phyloP scores from a whole-genome alignment of 2,888 invertebrate species.

The Sarcophaga carnaria region DNA sequence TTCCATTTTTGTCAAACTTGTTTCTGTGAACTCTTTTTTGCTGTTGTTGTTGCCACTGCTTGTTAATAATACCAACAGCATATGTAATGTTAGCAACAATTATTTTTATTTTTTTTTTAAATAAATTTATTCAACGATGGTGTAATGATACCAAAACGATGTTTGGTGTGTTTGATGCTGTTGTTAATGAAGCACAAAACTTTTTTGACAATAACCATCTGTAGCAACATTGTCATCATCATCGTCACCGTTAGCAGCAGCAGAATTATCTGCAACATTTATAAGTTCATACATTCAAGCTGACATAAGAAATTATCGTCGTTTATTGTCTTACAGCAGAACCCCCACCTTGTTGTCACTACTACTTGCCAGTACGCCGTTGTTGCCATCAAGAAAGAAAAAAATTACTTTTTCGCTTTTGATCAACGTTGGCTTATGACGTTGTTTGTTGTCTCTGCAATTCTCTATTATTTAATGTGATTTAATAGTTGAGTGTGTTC shows the following conservation, averaged over 20 bases:
- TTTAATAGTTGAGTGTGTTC: conserved; percentile 9
- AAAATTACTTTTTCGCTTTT: not conserved
- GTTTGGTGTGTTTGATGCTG: not conserved
- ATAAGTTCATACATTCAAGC: not conserved
- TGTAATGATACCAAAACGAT: conserved; percentile 26
- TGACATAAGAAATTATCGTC: conserved; percentile 51
- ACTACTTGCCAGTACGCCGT: not conserved
- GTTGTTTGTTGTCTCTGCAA: not conserved
- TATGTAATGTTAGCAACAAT: not conserved
- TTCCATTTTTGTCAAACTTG: conserved; percentile 62
- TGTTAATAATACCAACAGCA: too few species aligned
- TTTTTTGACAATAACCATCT: not conserved
- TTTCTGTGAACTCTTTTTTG: conserved; percentile 7
- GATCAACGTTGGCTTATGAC: conserved; percentile 20
- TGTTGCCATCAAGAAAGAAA: not conserved
- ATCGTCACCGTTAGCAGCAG: conserved; percentile 19
- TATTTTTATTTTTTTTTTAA: conserved; percentile 18
- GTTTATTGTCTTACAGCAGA: conserved; percentile 50
- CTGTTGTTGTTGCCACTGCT: too few species aligned
- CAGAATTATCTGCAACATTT: not conserved
- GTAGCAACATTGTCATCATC: not conserved
- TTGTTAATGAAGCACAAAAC: conserved; percentile 36
- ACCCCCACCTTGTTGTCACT: conserved; percentile 37
- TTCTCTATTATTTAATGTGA: conserved; percentile 11
- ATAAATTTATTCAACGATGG: conserved; percentile 32